These are phyloP conservation scores for Cybosia mesomella DNA, from an alignment of 2,888 invertebrate genomes.

Conservation along the genomic window DNA sequence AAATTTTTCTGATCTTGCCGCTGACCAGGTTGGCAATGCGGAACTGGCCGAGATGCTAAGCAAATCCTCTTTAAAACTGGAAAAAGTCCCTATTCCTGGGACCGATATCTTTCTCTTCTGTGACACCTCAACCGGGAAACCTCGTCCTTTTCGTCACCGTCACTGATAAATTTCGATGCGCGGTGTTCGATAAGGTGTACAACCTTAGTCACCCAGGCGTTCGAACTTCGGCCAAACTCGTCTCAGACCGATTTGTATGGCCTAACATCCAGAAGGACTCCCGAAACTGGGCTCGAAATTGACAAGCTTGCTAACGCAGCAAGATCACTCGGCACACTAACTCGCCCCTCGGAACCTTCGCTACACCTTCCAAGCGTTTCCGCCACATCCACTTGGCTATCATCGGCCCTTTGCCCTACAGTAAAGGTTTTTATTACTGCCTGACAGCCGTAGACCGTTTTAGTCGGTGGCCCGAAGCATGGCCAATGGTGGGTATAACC, in stretches of 20 bases:
- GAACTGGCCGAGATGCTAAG: background rate
- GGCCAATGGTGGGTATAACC: conserved; percentile 56
- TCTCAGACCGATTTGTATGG: background rate
- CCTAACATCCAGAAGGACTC: background rate
- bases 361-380: background rate
- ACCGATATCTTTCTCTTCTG: background rate
- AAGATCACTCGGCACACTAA: no score
- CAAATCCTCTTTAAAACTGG: background rate
- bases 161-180: background rate
- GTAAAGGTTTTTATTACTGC: conserved; percentile 28
- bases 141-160: background rate
- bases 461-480: conserved; percentile 48
- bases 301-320: no score
- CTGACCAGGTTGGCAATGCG: background rate
- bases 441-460: conserved; percentile 47
- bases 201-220: background rate
- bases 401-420: background rate
- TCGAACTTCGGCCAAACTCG: background rate
- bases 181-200: background rate
- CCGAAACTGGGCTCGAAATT: background rate
- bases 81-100: background rate
- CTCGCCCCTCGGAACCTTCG: no score
- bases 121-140: background rate
- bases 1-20: no score
- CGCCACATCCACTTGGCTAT: no score